Evolutionary conservation across 2,888 invertebrate genomes (phyloP), one percentile per base, ranked within the genome.

Genomic region (Zhuqinia jingwanae): DNA sequence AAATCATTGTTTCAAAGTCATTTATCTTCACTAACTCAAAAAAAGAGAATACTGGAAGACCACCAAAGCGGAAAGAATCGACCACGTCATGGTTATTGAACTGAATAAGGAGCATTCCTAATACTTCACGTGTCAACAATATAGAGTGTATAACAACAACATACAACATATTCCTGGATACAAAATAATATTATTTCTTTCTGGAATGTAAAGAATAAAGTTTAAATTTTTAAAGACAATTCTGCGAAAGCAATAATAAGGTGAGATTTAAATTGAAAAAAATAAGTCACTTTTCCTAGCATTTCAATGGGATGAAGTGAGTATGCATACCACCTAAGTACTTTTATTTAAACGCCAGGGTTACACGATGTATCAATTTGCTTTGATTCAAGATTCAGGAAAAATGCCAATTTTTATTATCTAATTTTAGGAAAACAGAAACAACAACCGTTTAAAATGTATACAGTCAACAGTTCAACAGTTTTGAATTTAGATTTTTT

Each of bases 1-100:
- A 45, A 68, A 68, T 68, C 42, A 68, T 45, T 45, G 22, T 60
- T 77, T 60, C 22, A 50, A 77, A 84, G 50, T 68, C 84, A 84
- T 84, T 84, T 84, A 84, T 84, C 84, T 84, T 84, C 68, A 25
- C 27, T n/a, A 10, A 81, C 47, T 68, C 42, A 68, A 10, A 20
- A 36, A 10, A 17, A 68, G 20, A 36, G 36, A 82, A 73, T 20
- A 65, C n/a, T n/a, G 15, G 50, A 20, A 60, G 82, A 83, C 82
- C 82, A 83, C 82, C 82, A 83, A 83, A 75, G 82, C 75, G 50
- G 82, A 58, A 47, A 20, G 42, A 45, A 13, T 68, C 45, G 20
- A 45, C 45, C 17, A 13, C 10, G 45, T 68, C 6, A 11, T 25
- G 20, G 11, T 42, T 42, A 45, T 68, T 45, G 65, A 20, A 11